These are phyloP conservation scores for Endotricha flammealis DNA, from an alignment of 2,888 invertebrate genomes.

Conservation along the genomic window DNA sequence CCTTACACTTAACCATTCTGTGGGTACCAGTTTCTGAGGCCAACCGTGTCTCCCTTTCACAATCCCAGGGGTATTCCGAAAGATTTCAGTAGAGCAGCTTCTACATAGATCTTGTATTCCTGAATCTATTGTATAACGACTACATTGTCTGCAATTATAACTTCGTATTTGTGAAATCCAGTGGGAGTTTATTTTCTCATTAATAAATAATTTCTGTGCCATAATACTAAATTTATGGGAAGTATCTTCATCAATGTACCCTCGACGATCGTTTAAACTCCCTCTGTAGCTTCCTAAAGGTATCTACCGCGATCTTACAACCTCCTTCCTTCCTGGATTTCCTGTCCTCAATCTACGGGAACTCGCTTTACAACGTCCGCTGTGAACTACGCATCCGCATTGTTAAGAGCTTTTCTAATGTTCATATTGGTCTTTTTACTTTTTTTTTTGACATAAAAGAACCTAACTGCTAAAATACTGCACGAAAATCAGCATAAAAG, in stretches of 20 bases:
- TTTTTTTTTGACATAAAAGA: background rate
- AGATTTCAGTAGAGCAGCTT: slow-evolving; percentile 15
- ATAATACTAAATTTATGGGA: slow-evolving; percentile 3
- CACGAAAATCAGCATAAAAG: slow-evolving; percentile 7
- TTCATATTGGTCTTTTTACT: background rate
- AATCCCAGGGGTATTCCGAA: slow-evolving; percentile 30
- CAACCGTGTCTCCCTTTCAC: slow-evolving; percentile 21
- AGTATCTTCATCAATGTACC: slow-evolving; percentile 15
- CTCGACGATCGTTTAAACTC: slow-evolving; percentile 22
- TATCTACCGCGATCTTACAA: slow-evolving; percentile 16
- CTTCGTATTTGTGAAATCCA: background rate
- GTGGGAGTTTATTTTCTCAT: slow-evolving; percentile 5
- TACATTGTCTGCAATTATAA: slow-evolving; percentile 21
- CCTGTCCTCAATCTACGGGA: slow-evolving; percentile 22
- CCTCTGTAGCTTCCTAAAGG: slow-evolving; percentile 18
- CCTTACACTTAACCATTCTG: background rate
- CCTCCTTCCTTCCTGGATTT: slow-evolving; percentile 23
- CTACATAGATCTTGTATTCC: slow-evolving; percentile 36
- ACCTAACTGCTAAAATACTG: background rate
- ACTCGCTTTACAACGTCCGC: slow-evolving; percentile 36
- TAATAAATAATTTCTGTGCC: slow-evolving; percentile 4
- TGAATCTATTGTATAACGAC: slow-evolving; percentile 29
- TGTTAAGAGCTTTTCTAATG: background rate
- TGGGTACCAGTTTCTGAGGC: slow-evolving; percentile 26
- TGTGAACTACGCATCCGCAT: slow-evolving; percentile 12